Percentiles rank a stretch among this genome's conserved stretches.
phyloP scores from a whole-genome alignment of 2,888 invertebrate genomes.

The Ophioninae sp. region DNA sequence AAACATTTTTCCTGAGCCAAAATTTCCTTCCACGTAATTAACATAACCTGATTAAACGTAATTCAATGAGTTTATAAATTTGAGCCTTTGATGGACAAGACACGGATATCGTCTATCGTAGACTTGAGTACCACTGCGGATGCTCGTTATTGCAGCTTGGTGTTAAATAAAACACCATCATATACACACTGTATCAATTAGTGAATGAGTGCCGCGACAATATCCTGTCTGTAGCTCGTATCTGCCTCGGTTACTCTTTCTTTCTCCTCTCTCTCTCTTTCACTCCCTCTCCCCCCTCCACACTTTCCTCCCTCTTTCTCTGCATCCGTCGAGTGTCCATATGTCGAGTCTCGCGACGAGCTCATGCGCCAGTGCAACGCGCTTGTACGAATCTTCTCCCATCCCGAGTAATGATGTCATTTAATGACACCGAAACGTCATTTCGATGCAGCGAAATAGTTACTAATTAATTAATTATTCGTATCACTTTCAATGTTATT shows the following conservation, averaged over 20 bases:
- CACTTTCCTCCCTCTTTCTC: slow-evolving; percentile 25
- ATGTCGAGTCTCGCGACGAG: slow-evolving; percentile 29
- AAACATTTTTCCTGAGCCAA: background rate
- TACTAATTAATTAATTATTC: background rate
- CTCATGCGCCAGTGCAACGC: slow-evolving; percentile 38
- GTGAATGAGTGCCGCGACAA: slow-evolving; percentile 77
- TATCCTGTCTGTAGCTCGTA: slow-evolving; percentile 75
- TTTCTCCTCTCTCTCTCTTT: slow-evolving; percentile 41
- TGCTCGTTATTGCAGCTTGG: slow-evolving; percentile 55
- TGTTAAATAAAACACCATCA: slow-evolving; percentile 73
- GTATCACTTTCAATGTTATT: background rate
- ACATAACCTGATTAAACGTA: background rate
- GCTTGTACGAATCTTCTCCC: slow-evolving; percentile 14
- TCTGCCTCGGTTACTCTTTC: slow-evolving; percentile 40
- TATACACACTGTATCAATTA: slow-evolving; percentile 77
- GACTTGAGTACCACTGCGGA: slow-evolving; percentile 70
- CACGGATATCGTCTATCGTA: background rate
- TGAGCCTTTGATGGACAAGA: background rate
- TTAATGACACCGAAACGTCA: slow-evolving; percentile 62
- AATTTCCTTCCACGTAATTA: background rate
- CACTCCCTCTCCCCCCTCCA: slow-evolving; percentile 23
- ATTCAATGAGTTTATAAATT: background rate
- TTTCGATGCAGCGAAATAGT: slow-evolving; percentile 29
- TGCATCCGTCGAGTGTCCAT: slow-evolving; percentile 31
- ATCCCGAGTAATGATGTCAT: slow-evolving; percentile 62